Evolutionary conservation across 2,888 invertebrate species (phyloP).

Genomic region (Pegoplata infirma): DNA sequence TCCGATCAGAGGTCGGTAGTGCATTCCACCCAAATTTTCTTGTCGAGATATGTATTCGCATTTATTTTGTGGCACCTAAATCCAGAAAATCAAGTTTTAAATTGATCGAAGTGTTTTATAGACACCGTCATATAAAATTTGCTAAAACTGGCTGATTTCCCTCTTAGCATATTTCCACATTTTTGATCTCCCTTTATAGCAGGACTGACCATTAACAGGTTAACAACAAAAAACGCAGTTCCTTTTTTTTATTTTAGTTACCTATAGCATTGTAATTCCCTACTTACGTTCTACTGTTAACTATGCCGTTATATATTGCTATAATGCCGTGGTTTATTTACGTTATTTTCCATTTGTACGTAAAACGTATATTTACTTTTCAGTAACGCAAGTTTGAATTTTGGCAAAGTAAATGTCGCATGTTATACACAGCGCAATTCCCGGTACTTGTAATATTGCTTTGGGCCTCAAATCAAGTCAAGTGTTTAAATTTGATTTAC

Average conservation of each 20-base stretch:
- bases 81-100: too few species aligned
- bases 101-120: too few species aligned
- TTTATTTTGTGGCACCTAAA: too few species aligned
- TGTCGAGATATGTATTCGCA: too few species aligned
- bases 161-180: too few species aligned
- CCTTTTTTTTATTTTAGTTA: neutral
- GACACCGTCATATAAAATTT: too few species aligned
- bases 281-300: neutral
- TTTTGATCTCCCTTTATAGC: constrained; percentile 1
- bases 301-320: neutral
- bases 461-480: constrained; percentile 70
- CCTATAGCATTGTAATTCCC: neutral
- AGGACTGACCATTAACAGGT: too few species aligned
- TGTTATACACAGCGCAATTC: constrained; percentile 58
- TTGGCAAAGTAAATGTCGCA: constrained; percentile 63
- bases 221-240: neutral
- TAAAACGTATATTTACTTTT: neutral
- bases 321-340: constrained; percentile 10
- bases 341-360: constrained; percentile 14
- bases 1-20: too few species aligned
- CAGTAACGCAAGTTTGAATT: constrained; percentile 49
- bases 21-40: too few species aligned
- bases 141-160: too few species aligned
- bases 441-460: constrained; percentile 56
- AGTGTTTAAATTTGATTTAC: constrained; percentile 76